These are phyloP conservation scores for Cybosia mesomella DNA, from an alignment of 2,888 invertebrate genomes.

Conservation along the genomic window DNA sequence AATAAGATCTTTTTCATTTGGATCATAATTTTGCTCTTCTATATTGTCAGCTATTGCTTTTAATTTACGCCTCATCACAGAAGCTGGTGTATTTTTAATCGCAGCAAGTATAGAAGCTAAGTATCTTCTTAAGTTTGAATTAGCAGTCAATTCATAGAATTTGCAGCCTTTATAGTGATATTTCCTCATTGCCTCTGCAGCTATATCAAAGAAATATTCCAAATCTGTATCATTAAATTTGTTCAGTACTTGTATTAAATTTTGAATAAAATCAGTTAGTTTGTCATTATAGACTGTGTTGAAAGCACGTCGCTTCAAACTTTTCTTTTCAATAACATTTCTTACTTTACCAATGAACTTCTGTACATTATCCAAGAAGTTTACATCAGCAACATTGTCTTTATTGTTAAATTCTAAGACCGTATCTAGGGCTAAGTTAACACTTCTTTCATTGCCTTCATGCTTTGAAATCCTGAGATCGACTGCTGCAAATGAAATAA, in stretches of 20 bases:
- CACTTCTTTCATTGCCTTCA: conserved; percentile 6
- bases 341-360: conserved; percentile 15
- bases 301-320: not conserved
- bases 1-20: conserved; percentile 35
- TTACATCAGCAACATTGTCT: not conserved
- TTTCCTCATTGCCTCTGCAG: conserved; percentile 58
- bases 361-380: conserved; percentile 4
- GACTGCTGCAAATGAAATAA: not conserved
- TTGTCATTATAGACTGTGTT: not conserved
- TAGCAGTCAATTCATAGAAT: conserved; percentile 53
- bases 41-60: conserved; percentile 33
- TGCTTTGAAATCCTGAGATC: conserved; percentile 6
- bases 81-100: conserved; percentile 40
- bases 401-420: conserved; percentile 16
- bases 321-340: conserved; percentile 2
- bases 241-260: conserved; percentile 44
- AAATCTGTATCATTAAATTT: conserved; percentile 58
- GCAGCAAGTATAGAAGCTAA: conserved; percentile 50
- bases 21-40: conserved; percentile 30
- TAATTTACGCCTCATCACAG: conserved; percentile 45
- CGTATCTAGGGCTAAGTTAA: conserved; percentile 14
- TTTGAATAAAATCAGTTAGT: conserved; percentile 60
- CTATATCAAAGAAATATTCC: conserved; percentile 45
- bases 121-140: conserved; percentile 46
- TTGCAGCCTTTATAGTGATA: conserved; percentile 59